These are phyloP conservation scores for Macquaria ambigua DNA, from an alignment of 2,113 vertebrate genomes.

Conservation along the genomic window DNA sequence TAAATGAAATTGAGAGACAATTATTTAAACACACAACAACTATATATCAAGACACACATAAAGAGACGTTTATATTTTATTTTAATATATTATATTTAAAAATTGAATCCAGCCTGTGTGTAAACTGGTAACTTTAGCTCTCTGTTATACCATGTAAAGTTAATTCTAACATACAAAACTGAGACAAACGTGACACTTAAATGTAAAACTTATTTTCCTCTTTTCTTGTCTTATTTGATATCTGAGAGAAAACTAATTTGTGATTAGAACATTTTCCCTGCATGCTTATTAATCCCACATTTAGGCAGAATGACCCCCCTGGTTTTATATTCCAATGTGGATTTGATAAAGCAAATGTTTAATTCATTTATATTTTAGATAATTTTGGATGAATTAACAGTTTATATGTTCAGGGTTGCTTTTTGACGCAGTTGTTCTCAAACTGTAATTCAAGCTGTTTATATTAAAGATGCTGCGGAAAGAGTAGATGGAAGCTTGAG, in stretches of 20 bases:
- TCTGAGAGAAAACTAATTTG: background rate
- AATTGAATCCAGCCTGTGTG: background rate
- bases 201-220: background rate
- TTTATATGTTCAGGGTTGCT: background rate
- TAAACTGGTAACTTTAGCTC: background rate
- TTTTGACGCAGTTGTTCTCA: background rate
- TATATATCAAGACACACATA: background rate
- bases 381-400: background rate
- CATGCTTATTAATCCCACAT: background rate
- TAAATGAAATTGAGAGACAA: background rate
- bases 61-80: background rate
- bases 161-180: conserved; percentile 14
- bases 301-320: background rate
- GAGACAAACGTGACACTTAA: background rate
- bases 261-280: background rate
- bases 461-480: background rate
- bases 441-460: background rate
- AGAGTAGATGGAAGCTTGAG: background rate
- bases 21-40: conserved; percentile 9
- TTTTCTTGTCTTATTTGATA: background rate
- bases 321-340: background rate
- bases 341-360: background rate
- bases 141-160: background rate
- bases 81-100: background rate
- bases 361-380: background rate